Base-by-base conservation (phyloP, 2,797 vertebrate species). In the Catamblyrhynchus diadema region DNA sequence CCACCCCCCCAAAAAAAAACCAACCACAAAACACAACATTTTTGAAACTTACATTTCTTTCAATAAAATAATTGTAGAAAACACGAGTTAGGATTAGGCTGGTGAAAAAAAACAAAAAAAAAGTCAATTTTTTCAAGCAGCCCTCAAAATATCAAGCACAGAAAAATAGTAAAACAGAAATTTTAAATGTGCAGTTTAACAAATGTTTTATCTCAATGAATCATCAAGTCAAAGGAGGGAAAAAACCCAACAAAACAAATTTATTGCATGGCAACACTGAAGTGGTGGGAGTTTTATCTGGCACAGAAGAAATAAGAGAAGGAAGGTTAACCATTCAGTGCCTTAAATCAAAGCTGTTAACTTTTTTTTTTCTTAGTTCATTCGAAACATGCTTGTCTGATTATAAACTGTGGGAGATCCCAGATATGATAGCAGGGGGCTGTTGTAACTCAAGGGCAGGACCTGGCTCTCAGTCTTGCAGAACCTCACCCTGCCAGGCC, bases 241-340 rank as follows among this genome's bases (percentile, higher is more conserved):
- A 33, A 33, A 85, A 45, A 3, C 0, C 12, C 33, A 59, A 81
- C 16, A 59, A 81, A 83, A 61, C 50, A 89, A 73, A 88, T 81
- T 32, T 64, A 92, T 35, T 87, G 64, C 84, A 74, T 83, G 65
- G 89, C 74, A 94, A 93, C 87, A 77, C 62, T 70, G 44, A 87
- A 80, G 51, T 59, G 44, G 73, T 90, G 42, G 83, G 88, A 81
- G 86, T 86, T 90, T 73, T 77, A 90, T 78, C 67, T 92, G 78
- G 64, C 78, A 93, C n/a, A 81, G 54, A 64, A 84, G 44, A 62
- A 90, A 61, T 35, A 83, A 62, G 45, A 39, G 78, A 84, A 86
- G 23, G n/a, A 88, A 48, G 82, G 84, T 59, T 92, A 95, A 92
- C 53, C 19, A 65, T 47, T 51, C 33, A 48, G 18, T 66, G 33